Evolutionary conservation across 2,888 invertebrate genomes (phyloP).

Genomic region (Malthinus flaveolus): DNA sequence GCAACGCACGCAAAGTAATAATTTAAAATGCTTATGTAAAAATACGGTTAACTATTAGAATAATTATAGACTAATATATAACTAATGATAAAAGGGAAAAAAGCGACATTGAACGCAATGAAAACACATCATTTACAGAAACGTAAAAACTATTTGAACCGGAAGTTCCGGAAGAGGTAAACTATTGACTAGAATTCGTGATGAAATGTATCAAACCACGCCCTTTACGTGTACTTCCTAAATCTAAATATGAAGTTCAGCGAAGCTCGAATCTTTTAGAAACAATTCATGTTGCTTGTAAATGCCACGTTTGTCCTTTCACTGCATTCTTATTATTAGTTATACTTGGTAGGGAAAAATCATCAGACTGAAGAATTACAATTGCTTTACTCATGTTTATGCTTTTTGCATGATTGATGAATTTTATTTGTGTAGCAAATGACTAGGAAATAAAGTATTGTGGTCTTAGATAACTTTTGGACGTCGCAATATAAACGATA

Average conservation of each 20-base stretch:
- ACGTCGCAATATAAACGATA: constrained; percentile 6
- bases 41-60: constrained; percentile 19
- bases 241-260: constrained; percentile 32
- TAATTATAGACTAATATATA: constrained; percentile 17
- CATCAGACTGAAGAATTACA: constrained; percentile 15
- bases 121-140: constrained; percentile 2
- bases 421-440: constrained; percentile 28
- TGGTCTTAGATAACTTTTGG: constrained; percentile 14
- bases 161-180: constrained; percentile 21
- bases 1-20: constrained; percentile 19
- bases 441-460: constrained; percentile 27
- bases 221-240: constrained; percentile 34
- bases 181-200: constrained; percentile 26
- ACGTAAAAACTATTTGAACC: constrained; percentile 18
- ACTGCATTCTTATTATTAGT: constrained; percentile 12
- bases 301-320: constrained; percentile 21
- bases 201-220: constrained; percentile 32
- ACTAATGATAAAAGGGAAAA: not conserved
- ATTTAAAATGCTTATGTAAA: constrained; percentile 23
- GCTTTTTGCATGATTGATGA: constrained; percentile 28
- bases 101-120: not conserved
- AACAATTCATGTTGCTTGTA: constrained; percentile 24
- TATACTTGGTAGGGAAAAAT: constrained; percentile 18
- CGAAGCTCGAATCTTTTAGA: constrained; percentile 20
- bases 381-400: constrained; percentile 20